Evolutionary conservation across 2,113 vertebrate genomes (phyloP).

Genomic region (Lampris megalopsis): DNA sequence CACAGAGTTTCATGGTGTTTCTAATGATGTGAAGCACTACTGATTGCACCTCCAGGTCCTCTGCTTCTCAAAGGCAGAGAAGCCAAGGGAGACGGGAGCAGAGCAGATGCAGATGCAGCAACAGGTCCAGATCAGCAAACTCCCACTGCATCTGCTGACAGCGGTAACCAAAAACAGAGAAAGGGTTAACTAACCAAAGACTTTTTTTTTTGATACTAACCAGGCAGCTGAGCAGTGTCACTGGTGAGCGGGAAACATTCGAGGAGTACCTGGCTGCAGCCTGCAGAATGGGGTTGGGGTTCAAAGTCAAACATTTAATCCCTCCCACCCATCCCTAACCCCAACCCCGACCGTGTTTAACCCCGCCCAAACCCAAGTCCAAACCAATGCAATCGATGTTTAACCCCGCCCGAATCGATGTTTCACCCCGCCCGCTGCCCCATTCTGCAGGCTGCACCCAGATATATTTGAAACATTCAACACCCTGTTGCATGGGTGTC

Average conservation of each 20-base stretch:
- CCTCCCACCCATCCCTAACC: neutral
- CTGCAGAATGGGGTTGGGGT: neutral
- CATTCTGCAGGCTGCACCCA: no score
- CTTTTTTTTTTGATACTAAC: slow-evolving; percentile 15
- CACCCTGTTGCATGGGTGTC: no score
- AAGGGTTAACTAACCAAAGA: slow-evolving; percentile 29
- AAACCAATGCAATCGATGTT: no score
- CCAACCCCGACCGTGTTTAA: neutral
- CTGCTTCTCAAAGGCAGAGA: slow-evolving; percentile 50
- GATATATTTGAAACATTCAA: no score
- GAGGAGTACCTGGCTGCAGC: no score
- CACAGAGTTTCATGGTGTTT: neutral
- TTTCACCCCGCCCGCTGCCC: no score
- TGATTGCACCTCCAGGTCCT: slow-evolving; percentile 65
- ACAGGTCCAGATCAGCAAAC: slow-evolving; percentile 33
- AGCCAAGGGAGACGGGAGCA: neutral
- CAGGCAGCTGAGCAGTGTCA: slow-evolving; percentile 18
- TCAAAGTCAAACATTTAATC: neutral
- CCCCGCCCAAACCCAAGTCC: no score
- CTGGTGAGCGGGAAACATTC: neutral
- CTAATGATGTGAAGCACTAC: neutral
- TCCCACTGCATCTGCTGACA: slow-evolving; percentile 51
- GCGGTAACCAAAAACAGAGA: slow-evolving; percentile 32
- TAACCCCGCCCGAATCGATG: no score
- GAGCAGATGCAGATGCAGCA: slow-evolving; percentile 38